These are phyloP conservation scores for Siderastrea radians DNA, from an alignment of 92 coral and sea anemone species.

Conservation along the genomic window DNA sequence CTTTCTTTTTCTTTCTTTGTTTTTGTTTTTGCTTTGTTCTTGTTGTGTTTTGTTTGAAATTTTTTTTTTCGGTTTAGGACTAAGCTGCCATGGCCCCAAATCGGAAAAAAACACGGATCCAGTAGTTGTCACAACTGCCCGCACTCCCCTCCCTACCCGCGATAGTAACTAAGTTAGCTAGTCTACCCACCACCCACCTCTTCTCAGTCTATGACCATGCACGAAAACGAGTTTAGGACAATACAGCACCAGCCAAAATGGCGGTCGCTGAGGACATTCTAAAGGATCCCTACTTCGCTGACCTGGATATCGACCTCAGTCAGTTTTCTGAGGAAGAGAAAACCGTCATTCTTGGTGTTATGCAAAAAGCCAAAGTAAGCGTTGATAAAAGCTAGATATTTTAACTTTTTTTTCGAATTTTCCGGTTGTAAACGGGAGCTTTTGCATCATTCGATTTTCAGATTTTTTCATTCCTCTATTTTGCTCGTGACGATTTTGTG, in stretches of 20 bases:
- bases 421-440: neutral
- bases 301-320: slow-evolving; percentile 91
- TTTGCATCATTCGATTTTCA: neutral
- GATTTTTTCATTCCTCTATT: too few species aligned
- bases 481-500: neutral
- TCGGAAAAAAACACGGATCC: too few species aligned
- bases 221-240: slow-evolving; percentile 32
- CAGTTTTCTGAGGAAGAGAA: slow-evolving; percentile 94
- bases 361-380: slow-evolving; percentile 94
- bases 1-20: too few species aligned
- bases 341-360: slow-evolving; percentile 84
- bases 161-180: too few species aligned
- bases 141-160: neutral
- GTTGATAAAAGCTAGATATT: neutral
- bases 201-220: neutral
- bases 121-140: too few species aligned
- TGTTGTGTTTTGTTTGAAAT: too few species aligned
- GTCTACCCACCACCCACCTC: neutral
- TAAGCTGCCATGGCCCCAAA: too few species aligned
- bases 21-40: too few species aligned
- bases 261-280: slow-evolving; percentile 83
- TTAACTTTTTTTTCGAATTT: neutral
- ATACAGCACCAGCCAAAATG: slow-evolving; percentile 79
- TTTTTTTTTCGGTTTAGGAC: too few species aligned
- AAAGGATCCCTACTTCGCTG: slow-evolving; percentile 84